Evolutionary conservation across 2,888 invertebrate genomes (phyloP), one percentile per base, ranked within the genome.

Genomic region (Drosophila glabriapex): DNA sequence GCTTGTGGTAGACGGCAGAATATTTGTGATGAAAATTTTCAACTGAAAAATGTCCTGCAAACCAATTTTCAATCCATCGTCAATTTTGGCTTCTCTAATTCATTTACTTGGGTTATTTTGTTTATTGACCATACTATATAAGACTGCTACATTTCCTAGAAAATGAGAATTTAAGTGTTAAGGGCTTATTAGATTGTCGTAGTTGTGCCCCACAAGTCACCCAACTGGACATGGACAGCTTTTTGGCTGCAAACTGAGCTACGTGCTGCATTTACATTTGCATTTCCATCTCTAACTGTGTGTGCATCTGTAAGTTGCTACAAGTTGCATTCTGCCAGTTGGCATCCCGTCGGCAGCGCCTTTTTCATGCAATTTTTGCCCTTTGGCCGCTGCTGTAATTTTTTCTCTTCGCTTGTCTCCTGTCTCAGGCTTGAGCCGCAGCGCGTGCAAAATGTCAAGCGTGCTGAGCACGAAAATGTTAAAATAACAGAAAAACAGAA

Each of bases 391-490:
- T 58, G 25, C 58, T 33, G 43, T 67, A 29, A 53, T 39, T 33
- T 64, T 49, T 53, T 50, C 46, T 33, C 7, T 25, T 29, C 22
- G 19, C 22, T 33, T 60, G 54, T 55, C 69, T 29, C 22, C 56
- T 49, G 49, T 46, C 39, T 31, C 50, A 50, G 58, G 64, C 68
- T 62, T 53, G 68, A 64, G 35, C 61, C 64, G 46, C 56, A 63
- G 60, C 66, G 61, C 81, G 68, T 67, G 81, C 67, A 80, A 83
- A 86, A 83, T 81, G 76, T 73, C 85, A 79, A 78, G 73, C 79
- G 72, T 68, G 76, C 65, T 60, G 28, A 16, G 54, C 59, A 22
- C 58, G 43, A 58, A 41, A 43, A 10, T 29, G 10, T 16, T 22
- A 31, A 31, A 29, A 29, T 19, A 50, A 50, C 16, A 19, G 58